Evolutionary conservation across 1,140 invertebrate species (phyloP).

Genomic region (Halotydeus destructor): DNA sequence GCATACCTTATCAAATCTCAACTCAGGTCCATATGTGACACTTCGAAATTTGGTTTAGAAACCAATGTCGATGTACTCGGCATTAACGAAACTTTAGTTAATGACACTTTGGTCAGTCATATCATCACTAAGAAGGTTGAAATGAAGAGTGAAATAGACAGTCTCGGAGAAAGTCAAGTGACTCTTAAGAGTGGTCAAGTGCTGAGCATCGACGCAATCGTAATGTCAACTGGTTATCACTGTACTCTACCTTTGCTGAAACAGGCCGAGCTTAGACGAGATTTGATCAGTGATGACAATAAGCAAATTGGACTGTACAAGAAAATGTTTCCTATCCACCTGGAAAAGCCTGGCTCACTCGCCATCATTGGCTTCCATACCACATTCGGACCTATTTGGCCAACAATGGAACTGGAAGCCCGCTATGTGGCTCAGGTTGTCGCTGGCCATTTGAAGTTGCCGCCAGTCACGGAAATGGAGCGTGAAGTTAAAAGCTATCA

Average conservation of each 20-base stretch:
- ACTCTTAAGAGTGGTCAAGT: no score
- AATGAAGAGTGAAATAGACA: constrained; percentile 21
- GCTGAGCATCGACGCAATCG: constrained; percentile 22
- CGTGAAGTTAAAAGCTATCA: constrained; percentile 3
- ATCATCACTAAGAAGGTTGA: neutral
- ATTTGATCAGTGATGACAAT: constrained; percentile 12
- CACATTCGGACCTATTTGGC: constrained; percentile 30
- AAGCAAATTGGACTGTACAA: constrained; percentile 13
- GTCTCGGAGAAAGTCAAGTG: constrained; percentile 19
- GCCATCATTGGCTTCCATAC: constrained; percentile 31
- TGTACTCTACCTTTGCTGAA: constrained; percentile 24
- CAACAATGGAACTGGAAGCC: constrained; percentile 28
- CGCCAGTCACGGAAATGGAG: constrained; percentile 14
- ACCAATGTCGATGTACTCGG: neutral
- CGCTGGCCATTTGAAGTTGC: constrained; percentile 14
- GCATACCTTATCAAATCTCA: neutral
- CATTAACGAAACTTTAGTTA: neutral
- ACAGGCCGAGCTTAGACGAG: no score
- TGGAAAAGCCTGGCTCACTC: constrained; percentile 20
- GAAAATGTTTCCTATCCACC: constrained; percentile 10
- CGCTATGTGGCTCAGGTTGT: constrained; percentile 17
- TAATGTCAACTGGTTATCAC: constrained; percentile 25
- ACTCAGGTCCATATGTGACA: neutral
- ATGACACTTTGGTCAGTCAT: neutral
- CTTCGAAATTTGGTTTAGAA: neutral